These are phyloP conservation scores for Drosophila nigromelanica DNA, from an alignment of 1,140 invertebrate species.

Conservation along the genomic window DNA sequence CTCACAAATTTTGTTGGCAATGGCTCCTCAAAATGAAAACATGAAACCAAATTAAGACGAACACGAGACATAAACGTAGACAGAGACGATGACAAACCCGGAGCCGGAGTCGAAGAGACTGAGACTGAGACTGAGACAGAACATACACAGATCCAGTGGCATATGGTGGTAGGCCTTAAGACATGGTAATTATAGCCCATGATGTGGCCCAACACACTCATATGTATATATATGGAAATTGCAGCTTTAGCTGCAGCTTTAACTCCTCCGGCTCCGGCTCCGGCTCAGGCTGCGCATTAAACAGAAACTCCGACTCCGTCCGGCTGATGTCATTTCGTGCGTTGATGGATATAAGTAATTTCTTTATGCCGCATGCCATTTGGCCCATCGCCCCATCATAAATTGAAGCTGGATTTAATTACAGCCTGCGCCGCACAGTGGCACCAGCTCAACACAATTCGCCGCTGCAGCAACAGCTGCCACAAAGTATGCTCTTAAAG, in stretches of 20 bases:
- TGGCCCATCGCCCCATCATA: constrained; percentile 43
- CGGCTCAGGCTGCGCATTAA: constrained; percentile 1
- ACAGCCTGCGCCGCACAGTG: constrained; percentile 46
- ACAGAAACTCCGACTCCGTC: constrained; percentile 14
- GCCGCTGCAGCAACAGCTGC: background rate
- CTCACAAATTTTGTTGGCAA: constrained; percentile 48
- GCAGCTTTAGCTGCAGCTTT: background rate
- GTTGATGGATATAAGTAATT: constrained; percentile 75
- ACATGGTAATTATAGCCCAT: constrained; percentile 59
- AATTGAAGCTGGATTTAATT: constrained; percentile 78
- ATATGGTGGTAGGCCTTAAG: constrained; percentile 42
- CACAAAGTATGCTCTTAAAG: background rate
- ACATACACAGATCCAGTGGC: constrained; percentile 39
- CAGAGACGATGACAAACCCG: background rate
- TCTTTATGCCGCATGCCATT: constrained; percentile 59
- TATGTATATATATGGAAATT: background rate
- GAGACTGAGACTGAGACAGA: background rate
- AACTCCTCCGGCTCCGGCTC: background rate
- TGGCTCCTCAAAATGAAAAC: constrained; percentile 68
- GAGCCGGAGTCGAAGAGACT: no score
- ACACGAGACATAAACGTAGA: constrained; percentile 38
- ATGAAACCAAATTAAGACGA: constrained; percentile 75
- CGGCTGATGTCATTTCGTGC: constrained; percentile 64
- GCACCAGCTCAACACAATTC: background rate
- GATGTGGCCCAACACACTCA: background rate